phyloP scores from a whole-genome alignment of 2,888 invertebrate species.

The Phyllotreta striolata region DNA sequence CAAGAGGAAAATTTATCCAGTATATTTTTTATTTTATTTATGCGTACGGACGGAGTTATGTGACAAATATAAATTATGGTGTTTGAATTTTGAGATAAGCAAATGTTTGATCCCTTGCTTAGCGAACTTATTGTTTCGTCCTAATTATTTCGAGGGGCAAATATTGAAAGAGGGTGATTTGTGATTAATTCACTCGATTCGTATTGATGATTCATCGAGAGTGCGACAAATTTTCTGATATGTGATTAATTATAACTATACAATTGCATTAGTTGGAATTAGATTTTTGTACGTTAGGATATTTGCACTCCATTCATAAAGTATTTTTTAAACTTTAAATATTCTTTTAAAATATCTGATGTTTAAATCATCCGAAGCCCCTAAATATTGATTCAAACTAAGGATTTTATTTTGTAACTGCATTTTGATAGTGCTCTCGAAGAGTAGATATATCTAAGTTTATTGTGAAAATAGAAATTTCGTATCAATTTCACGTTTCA shows the following conservation, averaged over 20 bases:
- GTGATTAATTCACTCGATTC: slow-evolving; percentile 44
- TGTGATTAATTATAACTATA: slow-evolving; percentile 35
- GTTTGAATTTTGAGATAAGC: background rate
- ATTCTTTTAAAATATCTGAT: too few relatives aligned
- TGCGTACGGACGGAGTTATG: too few relatives aligned
- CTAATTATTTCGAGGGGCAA: slow-evolving; percentile 46
- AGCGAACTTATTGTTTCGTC: slow-evolving; percentile 48
- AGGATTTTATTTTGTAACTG: slow-evolving; percentile 19
- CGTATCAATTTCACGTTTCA: slow-evolving; percentile 34
- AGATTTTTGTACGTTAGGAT: too few relatives aligned
- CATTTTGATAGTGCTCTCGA: slow-evolving; percentile 19
- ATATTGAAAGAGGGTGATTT: slow-evolving; percentile 46
- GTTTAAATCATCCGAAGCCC: background rate
- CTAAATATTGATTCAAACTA: slow-evolving; percentile 4
- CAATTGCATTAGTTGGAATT: too few relatives aligned
- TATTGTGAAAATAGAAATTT: slow-evolving; percentile 40
- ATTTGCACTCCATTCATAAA: too few relatives aligned
- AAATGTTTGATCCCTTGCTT: slow-evolving; percentile 27
- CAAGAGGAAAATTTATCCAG: too few relatives aligned
- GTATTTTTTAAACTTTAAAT: too few relatives aligned
- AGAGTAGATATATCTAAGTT: slow-evolving; percentile 15
- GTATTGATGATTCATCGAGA: slow-evolving; percentile 43
- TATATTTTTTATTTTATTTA: too few relatives aligned
- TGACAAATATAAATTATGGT: slow-evolving; percentile 7
- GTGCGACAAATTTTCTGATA: slow-evolving; percentile 37